Base-by-base conservation (phyloP, 2,888 invertebrate genomes). In the Gortyna flavago region DNA sequence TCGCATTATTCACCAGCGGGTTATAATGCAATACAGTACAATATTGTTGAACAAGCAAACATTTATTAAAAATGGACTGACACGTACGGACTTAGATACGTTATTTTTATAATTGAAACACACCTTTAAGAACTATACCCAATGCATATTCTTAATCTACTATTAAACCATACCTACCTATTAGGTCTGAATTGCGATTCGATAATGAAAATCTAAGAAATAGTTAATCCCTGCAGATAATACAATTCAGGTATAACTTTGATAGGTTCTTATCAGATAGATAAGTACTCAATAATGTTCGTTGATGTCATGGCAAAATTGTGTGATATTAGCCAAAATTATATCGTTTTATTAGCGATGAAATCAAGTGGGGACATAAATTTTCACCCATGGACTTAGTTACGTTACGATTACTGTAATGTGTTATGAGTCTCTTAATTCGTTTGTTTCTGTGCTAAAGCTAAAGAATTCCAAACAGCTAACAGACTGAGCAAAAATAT, bases 151-250 rank as follows among this genome's bases (percentile, higher is more conserved):
- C n/a, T 18, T 80, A 61, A 84, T 84, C 73, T 59, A 44, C 32
- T 65, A 6, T 48, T 61, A 61, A 61, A 61, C 57, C n/a, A 57
- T 59, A 44, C 57, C 75, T 59, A 64, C 59, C 35, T 59, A 29
- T 29, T 66, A 64, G 68, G 32, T 83, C 68, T 61, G 65, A 62
- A 72, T 78, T 83, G 68, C 79, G 72, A 83, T 72, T 79, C 48
- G 84, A 86, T 86, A 84, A 72, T 54, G n/a, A 74, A 84, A 86
- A 68, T 85, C 84, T 80, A 69, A 84, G 84, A 84, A 84, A 86
- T 71, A 35, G 44, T 75, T 84, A 84, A 84, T 84, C 84, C 84
- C 16, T 69, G 11, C 32, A 61, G 84, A 84, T 84, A 86, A 62
- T 29, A 65, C 29, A 38, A 64, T 83, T 74, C 62, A 54, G 73